Evolutionary conservation across 2,888 invertebrate species (phyloP).

Genomic region (Lasioglossum oenotherae): DNA sequence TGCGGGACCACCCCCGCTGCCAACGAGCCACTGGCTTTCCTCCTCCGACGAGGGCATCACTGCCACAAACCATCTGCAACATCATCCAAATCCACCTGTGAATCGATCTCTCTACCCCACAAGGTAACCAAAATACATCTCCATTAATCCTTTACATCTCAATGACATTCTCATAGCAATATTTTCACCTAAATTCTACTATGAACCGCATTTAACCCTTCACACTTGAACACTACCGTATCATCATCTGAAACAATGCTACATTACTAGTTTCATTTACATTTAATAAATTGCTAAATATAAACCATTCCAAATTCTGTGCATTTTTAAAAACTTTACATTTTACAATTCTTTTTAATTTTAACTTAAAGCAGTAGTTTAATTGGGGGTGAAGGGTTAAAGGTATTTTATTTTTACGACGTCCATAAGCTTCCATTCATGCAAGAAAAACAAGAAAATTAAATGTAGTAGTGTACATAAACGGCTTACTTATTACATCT

Average conservation of each 20-base stretch:
- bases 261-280: not conserved
- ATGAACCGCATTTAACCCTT: not conserved
- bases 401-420: not conserved
- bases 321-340: not conserved
- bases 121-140: not conserved
- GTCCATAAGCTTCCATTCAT: not conserved
- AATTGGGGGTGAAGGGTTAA: not conserved
- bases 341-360: not conserved
- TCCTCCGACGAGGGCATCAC: constrained; percentile 87
- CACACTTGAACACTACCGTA: not conserved
- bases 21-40: constrained; percentile 85
- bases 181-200: not conserved
- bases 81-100: not conserved
- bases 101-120: not conserved
- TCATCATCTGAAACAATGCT: not conserved
- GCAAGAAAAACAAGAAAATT: not conserved
- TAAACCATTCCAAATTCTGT: not conserved
- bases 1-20: constrained; percentile 74
- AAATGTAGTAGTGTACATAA: not conserved
- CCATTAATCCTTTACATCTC: not conserved
- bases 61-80: constrained; percentile 81
- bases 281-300: not conserved
- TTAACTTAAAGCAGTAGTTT: not conserved
- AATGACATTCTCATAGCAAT: not conserved
- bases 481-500: not conserved